phyloP scores from a whole-genome alignment of 2,888 invertebrate genomes.

The Iselma pallidipennis region DNA sequence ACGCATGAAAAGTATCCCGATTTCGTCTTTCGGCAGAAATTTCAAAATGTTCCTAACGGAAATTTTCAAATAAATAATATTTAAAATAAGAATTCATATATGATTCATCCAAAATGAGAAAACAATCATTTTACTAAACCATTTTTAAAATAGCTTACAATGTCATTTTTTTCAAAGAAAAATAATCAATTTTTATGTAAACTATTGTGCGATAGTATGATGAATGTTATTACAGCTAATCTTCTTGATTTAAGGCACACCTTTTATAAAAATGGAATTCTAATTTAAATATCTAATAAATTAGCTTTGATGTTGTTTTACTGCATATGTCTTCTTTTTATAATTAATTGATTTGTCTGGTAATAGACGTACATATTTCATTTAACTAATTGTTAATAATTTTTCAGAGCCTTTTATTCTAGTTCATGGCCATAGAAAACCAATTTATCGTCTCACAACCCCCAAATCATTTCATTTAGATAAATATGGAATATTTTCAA shows the following conservation, averaged over 20 bases:
- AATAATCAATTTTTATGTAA: background rate
- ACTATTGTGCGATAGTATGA: too few species aligned
- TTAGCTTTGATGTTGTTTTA: background rate
- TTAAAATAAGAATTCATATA: too few species aligned
- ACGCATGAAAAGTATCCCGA: too few species aligned
- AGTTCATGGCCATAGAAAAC: constrained; percentile 14
- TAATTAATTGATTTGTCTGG: background rate
- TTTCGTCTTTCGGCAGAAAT: too few species aligned
- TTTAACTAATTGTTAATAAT: background rate
- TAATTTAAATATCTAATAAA: background rate
- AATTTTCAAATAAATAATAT: too few species aligned
- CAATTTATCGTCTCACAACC: constrained; percentile 14
- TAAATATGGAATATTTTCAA: constrained; percentile 25
- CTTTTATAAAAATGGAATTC: background rate
- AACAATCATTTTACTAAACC: background rate
- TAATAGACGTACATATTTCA: background rate
- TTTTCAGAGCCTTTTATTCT: constrained; percentile 21
- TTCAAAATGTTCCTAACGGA: too few species aligned
- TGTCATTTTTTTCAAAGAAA: too few species aligned
- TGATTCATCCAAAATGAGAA: background rate
- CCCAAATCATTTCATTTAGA: constrained; percentile 22
- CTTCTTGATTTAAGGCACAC: background rate
- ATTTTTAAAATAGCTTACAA: too few species aligned
- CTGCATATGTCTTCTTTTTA: background rate
- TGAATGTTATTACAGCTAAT: background rate